Conservation (phyloP, 2,797 vertebrate genomes). For the Artibeus lituratus region DNA sequence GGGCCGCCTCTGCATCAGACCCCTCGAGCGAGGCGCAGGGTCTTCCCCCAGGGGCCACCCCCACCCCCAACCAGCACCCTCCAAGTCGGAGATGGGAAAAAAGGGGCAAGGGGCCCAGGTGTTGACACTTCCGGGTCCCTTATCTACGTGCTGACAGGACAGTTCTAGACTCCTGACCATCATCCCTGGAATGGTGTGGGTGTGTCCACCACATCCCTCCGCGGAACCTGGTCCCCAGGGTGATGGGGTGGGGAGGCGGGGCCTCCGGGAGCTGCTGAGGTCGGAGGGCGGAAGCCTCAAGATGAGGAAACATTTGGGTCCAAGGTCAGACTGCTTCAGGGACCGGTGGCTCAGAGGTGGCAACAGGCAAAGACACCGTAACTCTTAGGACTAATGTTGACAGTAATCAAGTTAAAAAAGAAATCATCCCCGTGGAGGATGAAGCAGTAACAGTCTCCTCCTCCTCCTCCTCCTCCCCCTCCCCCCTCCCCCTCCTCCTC, state of each 20-base stretch:
- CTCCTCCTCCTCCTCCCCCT: too few relatives aligned
- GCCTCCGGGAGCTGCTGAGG: neutral
- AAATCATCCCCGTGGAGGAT: neutral
- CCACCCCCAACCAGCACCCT: accelerated
- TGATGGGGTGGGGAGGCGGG: neutral
- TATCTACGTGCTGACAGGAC: neutral
- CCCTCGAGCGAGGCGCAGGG: neutral
- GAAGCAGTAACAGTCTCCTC: neutral
- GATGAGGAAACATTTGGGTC: neutral
- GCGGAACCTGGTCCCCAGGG: neutral
- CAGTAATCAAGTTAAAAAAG: neutral
- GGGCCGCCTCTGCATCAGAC: neutral
- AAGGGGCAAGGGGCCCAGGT: accelerated
- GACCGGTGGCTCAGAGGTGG: accelerated
- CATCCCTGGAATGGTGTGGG: too few relatives aligned
- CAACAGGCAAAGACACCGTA: accelerated
- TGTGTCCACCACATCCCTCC: neutral
- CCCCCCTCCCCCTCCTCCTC: neutral
- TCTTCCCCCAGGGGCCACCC: accelerated
- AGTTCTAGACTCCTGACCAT: accelerated
- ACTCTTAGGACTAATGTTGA: neutral
- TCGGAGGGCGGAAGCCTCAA: accelerated
- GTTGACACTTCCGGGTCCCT: accelerated
- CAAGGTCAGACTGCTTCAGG: neutral
- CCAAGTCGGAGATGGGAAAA: neutral